Conservation (phyloP, 2,888 invertebrate species). For the Chymomyza amoena region DNA sequence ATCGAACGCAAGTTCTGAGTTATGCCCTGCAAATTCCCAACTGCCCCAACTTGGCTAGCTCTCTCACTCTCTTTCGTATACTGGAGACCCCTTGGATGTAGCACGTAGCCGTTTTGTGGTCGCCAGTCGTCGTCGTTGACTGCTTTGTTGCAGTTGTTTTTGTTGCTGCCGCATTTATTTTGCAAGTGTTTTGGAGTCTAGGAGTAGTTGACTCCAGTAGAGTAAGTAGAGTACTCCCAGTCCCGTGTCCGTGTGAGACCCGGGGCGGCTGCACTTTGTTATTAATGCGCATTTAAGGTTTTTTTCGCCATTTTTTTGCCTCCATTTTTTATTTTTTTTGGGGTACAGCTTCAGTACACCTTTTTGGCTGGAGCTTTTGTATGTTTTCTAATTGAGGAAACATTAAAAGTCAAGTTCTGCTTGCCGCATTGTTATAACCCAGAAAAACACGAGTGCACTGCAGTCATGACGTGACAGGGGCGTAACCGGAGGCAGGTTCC, state of each 20-base stretch:
- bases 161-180: conserved; percentile 5
- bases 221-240: not conserved
- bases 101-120: conserved; percentile 47
- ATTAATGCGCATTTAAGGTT: conserved; percentile 67
- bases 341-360: conserved; percentile 48
- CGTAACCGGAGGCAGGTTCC: conserved; percentile 14
- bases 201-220: not conserved
- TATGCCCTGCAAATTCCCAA: conserved; percentile 33
- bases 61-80: not conserved
- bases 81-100: conserved; percentile 12
- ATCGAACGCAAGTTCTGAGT: conserved; percentile 40
- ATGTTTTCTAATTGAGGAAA: conserved; percentile 69
- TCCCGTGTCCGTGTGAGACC: not conserved
- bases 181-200: conserved; percentile 8
- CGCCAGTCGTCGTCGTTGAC: conserved; percentile 54
- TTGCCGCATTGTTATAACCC: conserved; percentile 69
- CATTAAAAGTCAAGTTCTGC: conserved; percentile 71
- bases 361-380: conserved; percentile 64
- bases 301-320: conserved; percentile 24
- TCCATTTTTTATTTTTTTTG: conserved; percentile 4
- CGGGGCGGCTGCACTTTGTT: conserved; percentile 53
- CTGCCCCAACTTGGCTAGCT: not conserved
- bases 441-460: conserved; percentile 69
- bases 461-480: conserved; percentile 35
- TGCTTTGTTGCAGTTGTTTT: conserved; percentile 10